A percentile compares a stretch with the other conserved stretches of the same genome.
These are phyloP conservation scores for Mus spretus DNA, from an alignment of 2,797 vertebrate species.

Conservation along the genomic window DNA sequence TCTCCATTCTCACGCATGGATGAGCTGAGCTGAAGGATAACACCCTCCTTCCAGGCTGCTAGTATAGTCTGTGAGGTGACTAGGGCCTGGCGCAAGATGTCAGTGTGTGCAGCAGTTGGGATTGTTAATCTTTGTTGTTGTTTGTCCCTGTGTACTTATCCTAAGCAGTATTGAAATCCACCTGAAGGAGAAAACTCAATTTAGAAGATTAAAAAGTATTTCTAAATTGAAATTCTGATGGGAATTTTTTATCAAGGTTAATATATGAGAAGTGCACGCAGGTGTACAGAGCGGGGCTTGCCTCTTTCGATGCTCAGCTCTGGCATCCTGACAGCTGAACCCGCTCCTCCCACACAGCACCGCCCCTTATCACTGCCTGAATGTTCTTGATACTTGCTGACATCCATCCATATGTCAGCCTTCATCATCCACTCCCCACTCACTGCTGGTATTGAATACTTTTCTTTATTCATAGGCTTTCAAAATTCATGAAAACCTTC, in stretches of 20 bases:
- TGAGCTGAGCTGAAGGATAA: neutral
- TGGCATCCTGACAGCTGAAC: neutral
- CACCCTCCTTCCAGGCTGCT: neutral
- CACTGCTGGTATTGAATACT: constrained; percentile 46
- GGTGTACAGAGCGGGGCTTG: neutral
- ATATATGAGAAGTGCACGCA: neutral
- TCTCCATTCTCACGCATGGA: neutral
- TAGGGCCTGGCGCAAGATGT: neutral
- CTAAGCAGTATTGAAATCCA: neutral
- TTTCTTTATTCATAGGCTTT: constrained; percentile 69
- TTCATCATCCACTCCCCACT: constrained; percentile 70
- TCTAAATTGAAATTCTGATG: neutral
- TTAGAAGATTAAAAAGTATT: constrained; percentile 18
- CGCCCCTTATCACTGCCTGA: constrained; percentile 27
- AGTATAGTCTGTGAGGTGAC: neutral
- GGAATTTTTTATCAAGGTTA: constrained; percentile 19
- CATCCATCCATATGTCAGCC: constrained; percentile 45
- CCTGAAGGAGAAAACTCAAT: neutral
- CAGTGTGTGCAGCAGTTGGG: neutral
- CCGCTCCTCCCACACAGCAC: constrained; percentile 1
- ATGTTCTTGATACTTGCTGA: constrained; percentile 54
- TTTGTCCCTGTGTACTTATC: constrained; percentile 14
- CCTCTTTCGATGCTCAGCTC: neutral
- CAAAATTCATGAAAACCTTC: constrained; percentile 65
- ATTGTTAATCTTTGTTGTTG: constrained; percentile 4